Percentiles rank a stretch among this genome's conserved stretches.
Conservation (phyloP, 2,888 invertebrate genomes). For the Diplazon laetatorius region DNA sequence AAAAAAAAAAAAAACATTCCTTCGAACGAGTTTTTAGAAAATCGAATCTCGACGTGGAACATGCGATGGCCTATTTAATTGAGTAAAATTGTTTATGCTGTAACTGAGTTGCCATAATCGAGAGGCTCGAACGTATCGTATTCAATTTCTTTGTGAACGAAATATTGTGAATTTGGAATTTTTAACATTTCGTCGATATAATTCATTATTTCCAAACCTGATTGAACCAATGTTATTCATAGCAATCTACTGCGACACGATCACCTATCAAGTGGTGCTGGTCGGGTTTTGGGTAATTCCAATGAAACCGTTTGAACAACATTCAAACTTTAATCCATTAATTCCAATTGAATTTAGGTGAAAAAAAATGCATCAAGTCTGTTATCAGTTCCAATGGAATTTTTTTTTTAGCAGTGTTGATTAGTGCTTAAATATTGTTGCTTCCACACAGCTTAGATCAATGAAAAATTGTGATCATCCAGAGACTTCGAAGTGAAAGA, state of each 20-base stretch:
- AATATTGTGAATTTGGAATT: slow-evolving; percentile 1
- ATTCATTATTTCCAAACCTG: slow-evolving; percentile 8
- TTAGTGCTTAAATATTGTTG: slow-evolving; percentile 38
- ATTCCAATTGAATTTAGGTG: no score
- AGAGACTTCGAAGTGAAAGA: slow-evolving; percentile 8
- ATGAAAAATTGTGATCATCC: slow-evolving; percentile 18
- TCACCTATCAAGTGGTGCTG: slow-evolving; percentile 13
- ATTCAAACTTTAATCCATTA: not conserved
- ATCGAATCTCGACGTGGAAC: slow-evolving; percentile 29
- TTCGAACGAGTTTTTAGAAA: slow-evolving; percentile 41
- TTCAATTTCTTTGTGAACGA: slow-evolving; percentile 5
- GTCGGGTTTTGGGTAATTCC: not conserved
- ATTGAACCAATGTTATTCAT: slow-evolving; percentile 40
- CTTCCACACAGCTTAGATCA: slow-evolving; percentile 47
- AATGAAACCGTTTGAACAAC: not conserved
- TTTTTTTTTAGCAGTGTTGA: not conserved
- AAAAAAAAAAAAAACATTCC: slow-evolving; percentile 57
- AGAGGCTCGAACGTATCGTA: not conserved
- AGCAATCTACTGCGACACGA: slow-evolving; percentile 7
- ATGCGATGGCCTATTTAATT: slow-evolving; percentile 60
- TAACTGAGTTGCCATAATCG: slow-evolving; percentile 5
- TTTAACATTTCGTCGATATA: slow-evolving; percentile 1
- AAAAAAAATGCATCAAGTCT: not conserved
- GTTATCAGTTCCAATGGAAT: no score
- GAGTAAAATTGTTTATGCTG: slow-evolving; percentile 29